Evolutionary conservation across 2,113 vertebrate species (phyloP), one percentile per base, ranked within the genome.

Genomic region (Edolisoma coerulescens): DNA sequence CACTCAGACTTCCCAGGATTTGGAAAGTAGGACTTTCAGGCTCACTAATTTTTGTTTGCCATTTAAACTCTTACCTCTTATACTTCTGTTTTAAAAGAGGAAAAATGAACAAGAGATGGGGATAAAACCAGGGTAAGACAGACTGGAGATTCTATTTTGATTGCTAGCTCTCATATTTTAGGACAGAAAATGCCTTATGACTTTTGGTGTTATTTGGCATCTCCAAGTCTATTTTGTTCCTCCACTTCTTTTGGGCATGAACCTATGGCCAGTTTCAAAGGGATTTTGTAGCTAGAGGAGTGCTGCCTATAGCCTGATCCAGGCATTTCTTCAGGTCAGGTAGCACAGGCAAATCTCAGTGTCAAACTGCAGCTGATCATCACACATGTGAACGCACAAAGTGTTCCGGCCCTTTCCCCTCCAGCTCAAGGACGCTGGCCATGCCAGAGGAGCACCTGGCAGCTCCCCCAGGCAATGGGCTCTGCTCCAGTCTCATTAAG

Each of bases 401-500:
- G 42, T 54, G 80, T 59, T 87, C 79, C 2, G 11, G 45, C 35
- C 69, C 59, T 45, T 67, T 80, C 61, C 73, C 61, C 70, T 87
- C 87, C 85, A 71, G 85, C 74, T 64, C 95, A 90, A 91, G 90
- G 82, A 74, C 54, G 16, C 49, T 11, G 56, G 44, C 49, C 63
- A 19, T 53, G 88, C 79, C 20, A 2, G 59, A 90, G 84, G 76
- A 95, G 93, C 84, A 90, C 87, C 95, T 96, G 95, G 87, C 61
- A 91, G 78, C 65, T 93, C 74, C 93, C 65, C 42, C 67, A 57
- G 84, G 94, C 84, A 39, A 45, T 4, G 39, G 89, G 82, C 87
- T 77, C 50, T 42, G 60, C 85, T 90, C 92, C 95, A 94, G 84
- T 4, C 67, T 93, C 63, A 94, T 91, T 93, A 95, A 85, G 60